Conservation (phyloP, 1,140 invertebrate genomes). For the Lerema accius region DNA sequence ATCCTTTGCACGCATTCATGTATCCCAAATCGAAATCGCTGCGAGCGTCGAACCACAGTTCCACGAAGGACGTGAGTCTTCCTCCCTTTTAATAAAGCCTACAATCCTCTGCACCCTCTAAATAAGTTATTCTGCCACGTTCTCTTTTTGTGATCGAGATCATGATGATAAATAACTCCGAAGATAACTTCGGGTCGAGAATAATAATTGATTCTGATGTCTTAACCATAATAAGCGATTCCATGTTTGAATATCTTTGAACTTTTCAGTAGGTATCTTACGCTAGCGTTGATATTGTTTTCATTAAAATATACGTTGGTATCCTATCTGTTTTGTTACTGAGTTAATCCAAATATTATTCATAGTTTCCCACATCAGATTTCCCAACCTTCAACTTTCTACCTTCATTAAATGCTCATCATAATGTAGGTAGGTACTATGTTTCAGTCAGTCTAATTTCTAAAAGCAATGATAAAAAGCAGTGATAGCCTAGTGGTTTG, state of each 20-base stretch:
- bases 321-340: no score
- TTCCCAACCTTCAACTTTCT: no score
- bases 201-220: constrained; percentile 80
- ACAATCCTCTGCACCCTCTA: constrained; percentile 54
- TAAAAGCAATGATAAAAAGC: no score
- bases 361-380: no score
- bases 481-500: no score
- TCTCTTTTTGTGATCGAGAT: constrained; percentile 76
- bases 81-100: constrained; percentile 46
- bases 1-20: constrained; percentile 81
- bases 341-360: no score
- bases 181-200: constrained; percentile 70
- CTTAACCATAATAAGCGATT: constrained; percentile 67
- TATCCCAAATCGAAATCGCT: constrained; percentile 81
- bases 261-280: no score
- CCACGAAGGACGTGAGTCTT: constrained; percentile 48
- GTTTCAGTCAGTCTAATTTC: no score
- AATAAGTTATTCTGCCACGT: constrained; percentile 76
- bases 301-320: no score
- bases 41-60: constrained; percentile 53
- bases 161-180: constrained; percentile 79
- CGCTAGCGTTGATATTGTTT: no score
- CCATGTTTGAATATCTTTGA: constrained; percentile 26
- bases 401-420: no score
- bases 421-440: no score